These are phyloP conservation scores for Cryptophagus acutangulus DNA, from an alignment of 2,888 invertebrate species.

Conservation along the genomic window DNA sequence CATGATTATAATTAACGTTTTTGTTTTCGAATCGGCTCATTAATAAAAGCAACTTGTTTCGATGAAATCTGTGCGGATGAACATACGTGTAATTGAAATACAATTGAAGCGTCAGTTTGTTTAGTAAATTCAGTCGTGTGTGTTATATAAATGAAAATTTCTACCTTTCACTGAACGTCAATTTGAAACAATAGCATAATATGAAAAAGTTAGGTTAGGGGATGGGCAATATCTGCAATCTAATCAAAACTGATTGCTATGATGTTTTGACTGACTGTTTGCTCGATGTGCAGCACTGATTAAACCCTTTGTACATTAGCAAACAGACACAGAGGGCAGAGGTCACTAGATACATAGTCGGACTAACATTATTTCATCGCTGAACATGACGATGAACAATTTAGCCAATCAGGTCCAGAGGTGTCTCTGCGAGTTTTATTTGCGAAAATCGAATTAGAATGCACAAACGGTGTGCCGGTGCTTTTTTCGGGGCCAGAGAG, in stretches of 20 bases:
- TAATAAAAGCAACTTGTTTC: too few relatives aligned
- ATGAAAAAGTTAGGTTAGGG: conserved; percentile 26
- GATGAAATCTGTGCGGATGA: not conserved
- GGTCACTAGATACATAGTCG: conserved; percentile 37
- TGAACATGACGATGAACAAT: conserved; percentile 35
- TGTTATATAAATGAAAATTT: conserved; percentile 20
- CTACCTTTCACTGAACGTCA: conserved; percentile 20
- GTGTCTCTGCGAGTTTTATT: too few relatives aligned
- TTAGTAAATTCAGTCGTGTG: conserved; percentile 5
- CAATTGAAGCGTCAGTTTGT: conserved; percentile 11
- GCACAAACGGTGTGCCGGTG: too few relatives aligned
- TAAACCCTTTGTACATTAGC: conserved; percentile 43
- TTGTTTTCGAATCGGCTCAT: too few relatives aligned
- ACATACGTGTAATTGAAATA: not conserved
- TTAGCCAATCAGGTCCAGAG: conserved; percentile 35
- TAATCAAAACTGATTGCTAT: conserved; percentile 50
- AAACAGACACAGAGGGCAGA: conserved; percentile 30
- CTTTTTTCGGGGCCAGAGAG: conserved; percentile 28
- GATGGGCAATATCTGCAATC: conserved; percentile 45
- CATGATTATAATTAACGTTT: too few relatives aligned
- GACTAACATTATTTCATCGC: conserved; percentile 38
- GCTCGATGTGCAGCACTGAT: conserved; percentile 39
- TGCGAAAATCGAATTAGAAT: too few relatives aligned
- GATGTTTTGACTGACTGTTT: conserved; percentile 48
- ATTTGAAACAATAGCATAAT: too few relatives aligned